These are phyloP conservation scores for Stramonita haemastoma DNA, from an alignment of 2,888 invertebrate genomes.

Conservation along the genomic window DNA sequence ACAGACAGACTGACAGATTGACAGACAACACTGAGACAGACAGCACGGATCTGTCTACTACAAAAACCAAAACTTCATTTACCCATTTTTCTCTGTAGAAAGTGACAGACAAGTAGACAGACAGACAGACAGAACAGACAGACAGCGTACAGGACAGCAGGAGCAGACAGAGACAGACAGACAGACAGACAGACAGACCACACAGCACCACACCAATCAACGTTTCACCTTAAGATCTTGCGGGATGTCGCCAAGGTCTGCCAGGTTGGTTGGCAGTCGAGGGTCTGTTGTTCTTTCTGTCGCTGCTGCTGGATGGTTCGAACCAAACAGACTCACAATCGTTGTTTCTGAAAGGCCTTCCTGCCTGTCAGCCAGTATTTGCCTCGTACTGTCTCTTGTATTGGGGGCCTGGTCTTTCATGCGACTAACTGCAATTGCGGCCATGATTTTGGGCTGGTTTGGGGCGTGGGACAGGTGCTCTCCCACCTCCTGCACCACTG, in stretches of 20 bases:
- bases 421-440: not conserved
- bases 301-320: conserved; percentile 4
- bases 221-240: too few relatives aligned
- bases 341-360: conserved; percentile 14
- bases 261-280: too few relatives aligned
- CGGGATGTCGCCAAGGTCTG: too few relatives aligned
- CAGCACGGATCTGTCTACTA: too few relatives aligned
- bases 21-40: too few relatives aligned
- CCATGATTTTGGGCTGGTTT: not conserved
- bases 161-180: not conserved
- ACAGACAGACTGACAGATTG: too few relatives aligned
- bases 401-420: not conserved
- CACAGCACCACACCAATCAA: too few relatives aligned
- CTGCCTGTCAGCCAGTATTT: conserved; percentile 13
- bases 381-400: not conserved
- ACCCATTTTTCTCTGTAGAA: too few relatives aligned
- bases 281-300: not conserved
- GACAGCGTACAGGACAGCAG: not conserved
- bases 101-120: too few relatives aligned
- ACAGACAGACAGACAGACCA: conserved; percentile 8
- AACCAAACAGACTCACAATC: conserved; percentile 1
- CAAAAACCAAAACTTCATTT: too few relatives aligned
- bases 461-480: not conserved
- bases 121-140: too few relatives aligned
- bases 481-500: not conserved